Evolutionary conservation across 2,113 vertebrate species (phyloP).

Genomic region (Alligator mississippiensis): DNA sequence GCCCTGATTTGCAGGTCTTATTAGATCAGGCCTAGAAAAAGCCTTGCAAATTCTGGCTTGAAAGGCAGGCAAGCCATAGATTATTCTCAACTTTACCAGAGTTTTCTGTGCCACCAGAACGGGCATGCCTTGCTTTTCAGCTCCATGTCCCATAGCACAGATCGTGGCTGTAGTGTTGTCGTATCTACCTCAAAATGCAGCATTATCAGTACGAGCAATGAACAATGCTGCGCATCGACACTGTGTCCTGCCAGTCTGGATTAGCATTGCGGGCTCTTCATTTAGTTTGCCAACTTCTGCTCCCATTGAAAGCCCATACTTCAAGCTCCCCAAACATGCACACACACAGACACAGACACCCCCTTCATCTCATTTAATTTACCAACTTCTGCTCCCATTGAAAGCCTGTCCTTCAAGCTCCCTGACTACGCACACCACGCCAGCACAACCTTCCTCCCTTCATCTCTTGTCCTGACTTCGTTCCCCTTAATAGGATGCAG

Average conservation of each 20-base stretch:
- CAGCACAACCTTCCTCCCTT: too few relatives aligned
- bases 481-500: neutral
- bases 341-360: neutral
- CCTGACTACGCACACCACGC: too few relatives aligned
- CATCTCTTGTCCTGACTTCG: neutral
- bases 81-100: neutral
- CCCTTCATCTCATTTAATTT: neutral
- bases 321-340: neutral
- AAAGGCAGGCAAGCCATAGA: neutral
- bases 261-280: neutral
- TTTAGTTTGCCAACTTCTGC: neutral
- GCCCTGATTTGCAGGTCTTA: too few relatives aligned
- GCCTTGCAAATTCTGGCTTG: neutral
- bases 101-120: neutral
- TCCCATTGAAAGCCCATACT: too few relatives aligned
- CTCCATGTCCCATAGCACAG: neutral
- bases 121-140: neutral
- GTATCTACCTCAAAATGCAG: neutral
- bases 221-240: neutral
- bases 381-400: too few relatives aligned
- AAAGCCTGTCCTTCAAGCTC: neutral
- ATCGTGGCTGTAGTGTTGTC: neutral
- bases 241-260: neutral
- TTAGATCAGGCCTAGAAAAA: neutral
- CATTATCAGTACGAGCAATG: neutral